Evolutionary conservation across 2,888 invertebrate species (phyloP).

Genomic region (Phaonia tiefii): DNA sequence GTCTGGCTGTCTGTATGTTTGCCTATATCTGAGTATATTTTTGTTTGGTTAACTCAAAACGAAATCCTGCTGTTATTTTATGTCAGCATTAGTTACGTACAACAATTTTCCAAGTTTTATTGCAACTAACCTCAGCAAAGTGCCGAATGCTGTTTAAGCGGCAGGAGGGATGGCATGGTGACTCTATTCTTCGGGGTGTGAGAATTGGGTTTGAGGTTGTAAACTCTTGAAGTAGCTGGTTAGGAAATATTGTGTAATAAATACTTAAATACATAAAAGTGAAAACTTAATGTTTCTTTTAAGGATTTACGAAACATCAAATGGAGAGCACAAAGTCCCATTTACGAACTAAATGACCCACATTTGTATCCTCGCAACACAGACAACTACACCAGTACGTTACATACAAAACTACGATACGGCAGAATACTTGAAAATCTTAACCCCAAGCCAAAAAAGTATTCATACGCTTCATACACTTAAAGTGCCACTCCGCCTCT

Average conservation of each 20-base stretch:
- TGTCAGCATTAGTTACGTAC: constrained; percentile 63
- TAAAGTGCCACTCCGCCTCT: neutral
- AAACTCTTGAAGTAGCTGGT: neutral
- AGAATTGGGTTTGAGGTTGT: constrained; percentile 40
- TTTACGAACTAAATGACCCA: constrained; percentile 50
- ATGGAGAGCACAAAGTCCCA: constrained; percentile 24
- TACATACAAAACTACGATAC: no score
- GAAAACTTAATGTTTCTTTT: constrained; percentile 58
- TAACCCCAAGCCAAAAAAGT: neutral
- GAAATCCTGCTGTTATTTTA: constrained; percentile 64
- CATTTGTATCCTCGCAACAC: constrained; percentile 13
- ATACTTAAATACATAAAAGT: constrained; percentile 49
- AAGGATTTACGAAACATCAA: constrained; percentile 47
- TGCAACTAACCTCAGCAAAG: constrained; percentile 48
- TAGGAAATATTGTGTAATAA: constrained; percentile 62
- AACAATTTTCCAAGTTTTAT: constrained; percentile 59
- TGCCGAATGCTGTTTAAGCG: neutral
- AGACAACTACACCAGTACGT: no score
- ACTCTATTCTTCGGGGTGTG: constrained; percentile 41
- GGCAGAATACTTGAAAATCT: neutral
- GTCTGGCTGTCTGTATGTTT: neutral
- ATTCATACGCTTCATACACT: neutral
- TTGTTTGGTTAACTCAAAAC: constrained; percentile 35
- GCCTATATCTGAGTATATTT: constrained; percentile 19
- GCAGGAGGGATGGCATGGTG: constrained; percentile 22